A percentile compares a stretch with the other conserved stretches of the same genome.
These are phyloP conservation scores for Diprion similis DNA, from an alignment of 1,140 invertebrate genomes.

Conservation along the genomic window DNA sequence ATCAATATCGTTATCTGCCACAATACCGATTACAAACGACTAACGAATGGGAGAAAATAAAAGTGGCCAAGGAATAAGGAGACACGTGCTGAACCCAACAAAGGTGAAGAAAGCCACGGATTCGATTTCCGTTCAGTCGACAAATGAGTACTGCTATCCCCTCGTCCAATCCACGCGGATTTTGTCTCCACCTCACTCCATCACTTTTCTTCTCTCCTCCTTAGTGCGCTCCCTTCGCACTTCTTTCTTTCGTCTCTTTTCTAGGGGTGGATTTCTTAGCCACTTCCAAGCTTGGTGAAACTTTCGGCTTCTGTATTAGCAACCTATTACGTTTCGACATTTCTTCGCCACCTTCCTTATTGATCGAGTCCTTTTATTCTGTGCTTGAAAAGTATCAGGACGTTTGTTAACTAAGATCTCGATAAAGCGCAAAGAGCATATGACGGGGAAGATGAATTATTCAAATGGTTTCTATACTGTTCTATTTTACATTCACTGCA, in stretches of 20 bases:
- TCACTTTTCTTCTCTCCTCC: background rate
- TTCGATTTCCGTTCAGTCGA: conserved; percentile 3
- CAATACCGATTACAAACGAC: background rate
- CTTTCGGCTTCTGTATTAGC: too few relatives aligned
- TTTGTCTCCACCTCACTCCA: background rate
- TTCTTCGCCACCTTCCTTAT: too few relatives aligned
- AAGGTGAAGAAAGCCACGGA: background rate
- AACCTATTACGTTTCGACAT: too few relatives aligned
- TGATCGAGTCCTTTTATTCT: too few relatives aligned
- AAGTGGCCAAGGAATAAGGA: background rate
- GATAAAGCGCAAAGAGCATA: too few relatives aligned
- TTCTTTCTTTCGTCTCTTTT: background rate
- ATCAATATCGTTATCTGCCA: background rate
- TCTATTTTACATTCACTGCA: too few relatives aligned
- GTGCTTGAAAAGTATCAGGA: too few relatives aligned
- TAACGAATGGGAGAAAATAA: background rate
- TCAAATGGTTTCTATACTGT: too few relatives aligned
- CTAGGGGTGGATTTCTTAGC: background rate
- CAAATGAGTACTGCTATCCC: background rate
- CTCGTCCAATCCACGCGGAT: background rate
- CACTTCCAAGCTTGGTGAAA: too few relatives aligned
- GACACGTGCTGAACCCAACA: background rate
- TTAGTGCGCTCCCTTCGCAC: background rate
- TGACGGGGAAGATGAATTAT: too few relatives aligned
- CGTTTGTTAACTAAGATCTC: too few relatives aligned